Base-by-base conservation (phyloP, 2,888 invertebrate genomes). In the Heteropelma amictum region DNA sequence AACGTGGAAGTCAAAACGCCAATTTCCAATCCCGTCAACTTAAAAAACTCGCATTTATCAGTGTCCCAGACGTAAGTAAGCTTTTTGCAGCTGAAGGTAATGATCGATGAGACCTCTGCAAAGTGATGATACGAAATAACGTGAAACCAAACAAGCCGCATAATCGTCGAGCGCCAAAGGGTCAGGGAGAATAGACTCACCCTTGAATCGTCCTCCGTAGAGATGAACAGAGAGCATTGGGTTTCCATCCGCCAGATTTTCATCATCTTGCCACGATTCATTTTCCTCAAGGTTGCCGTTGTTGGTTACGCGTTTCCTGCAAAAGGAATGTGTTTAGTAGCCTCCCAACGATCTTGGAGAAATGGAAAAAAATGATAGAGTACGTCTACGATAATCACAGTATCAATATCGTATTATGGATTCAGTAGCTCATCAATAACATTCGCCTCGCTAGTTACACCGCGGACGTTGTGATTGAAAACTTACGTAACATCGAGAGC, bases 11-110 rank as follows among this genome's bases (percentile, higher is more conserved):
- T 93, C 0, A 91, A 88, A 17, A 94, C 92, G 5, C 93, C 92
- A 5, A 91, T 89, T 84, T 96, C 97, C 53, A 96, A 90, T 3
- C 97, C 97, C 42, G 92, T 92, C 33, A 97, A 89, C 81, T 94
- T 93, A 10, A 91, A 88, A 90, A 96, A 97, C 73, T 92, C 92
- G 40, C 92, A 92, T 21, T 92, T 92, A 28, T 92, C 91, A 0
- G 89, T 88, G 85, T 96, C 95, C 96, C 97, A 97, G 17, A 97
- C 91, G 82, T 97, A 94, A 0, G 92, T 92, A 74, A 96, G 91
- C 86, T 97, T 97, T 87, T 97, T 97, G 85, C 96, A 96, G 0
- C 91, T 92, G 89, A 97, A 96, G 78, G 82, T 80, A 4, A 82
- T 35, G 45, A 88, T 84, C 51, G 90, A 90, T 56, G 92, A 91